Base-by-base conservation (phyloP, 1,140 invertebrate genomes). In the Acromyrmex echinatior region DNA sequence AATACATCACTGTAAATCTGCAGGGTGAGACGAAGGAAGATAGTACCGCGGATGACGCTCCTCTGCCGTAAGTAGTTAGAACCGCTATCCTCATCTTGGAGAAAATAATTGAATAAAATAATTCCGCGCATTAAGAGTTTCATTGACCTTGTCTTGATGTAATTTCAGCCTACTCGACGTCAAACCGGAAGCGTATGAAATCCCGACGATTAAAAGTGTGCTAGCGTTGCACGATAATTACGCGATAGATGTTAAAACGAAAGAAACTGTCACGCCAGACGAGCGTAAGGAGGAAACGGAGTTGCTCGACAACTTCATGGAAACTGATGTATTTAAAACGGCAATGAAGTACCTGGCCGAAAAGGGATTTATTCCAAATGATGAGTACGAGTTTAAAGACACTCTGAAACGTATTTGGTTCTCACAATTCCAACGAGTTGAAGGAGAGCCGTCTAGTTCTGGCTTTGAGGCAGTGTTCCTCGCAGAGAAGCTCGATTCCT, bases 401-500 rank as follows among this genome's bases (percentile, higher is more conserved):
- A 92, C 95, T 1, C 87, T 97, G 45, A 94, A 93, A 81, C 92
- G 96, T 16, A 95, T 96, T 49, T 96, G 96, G 96, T 96, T 96
- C 87, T 95, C 95, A 0, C 93, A 96, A 70, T 97, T 96, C 89
- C 94, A 96, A n/a, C 92, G 96, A 65, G 95, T 95, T 60, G 95
- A 95, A 18, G 94, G 95, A 2, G 94, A 95, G 35, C 89, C 95
- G 0, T 95, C 96, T 0, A 96, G 96, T 79, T 96, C 96, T 70
- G 96, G 96, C 2, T 97, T 97, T 86, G 97, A 97, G 86, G 96
- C 96, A 25, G 94, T 96, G 3, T 97, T 96, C 87, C 88, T 97
- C 1, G 96, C 96, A 31, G 97, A 97, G 90, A 93, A 96, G 62
- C 96, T 96, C 65, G 95, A 95, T 21, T 94, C 94, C 0, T 95